Evolutionary conservation across 2,888 invertebrate species (phyloP), one percentile per base, ranked within the genome.

Genomic region (Amblyjoppa fuscipennis): DNA sequence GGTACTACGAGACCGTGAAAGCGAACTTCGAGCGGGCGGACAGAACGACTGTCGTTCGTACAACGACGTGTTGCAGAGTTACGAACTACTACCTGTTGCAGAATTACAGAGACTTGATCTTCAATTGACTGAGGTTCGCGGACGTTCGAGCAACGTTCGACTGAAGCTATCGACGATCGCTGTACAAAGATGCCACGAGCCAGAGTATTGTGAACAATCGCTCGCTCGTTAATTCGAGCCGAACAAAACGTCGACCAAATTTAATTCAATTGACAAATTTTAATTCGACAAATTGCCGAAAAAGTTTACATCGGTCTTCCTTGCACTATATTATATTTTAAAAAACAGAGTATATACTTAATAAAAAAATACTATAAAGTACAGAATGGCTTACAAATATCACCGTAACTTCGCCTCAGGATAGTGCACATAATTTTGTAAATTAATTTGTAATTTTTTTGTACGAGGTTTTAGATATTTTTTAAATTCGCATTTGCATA

Each of bases 21-120:
- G 99, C 99, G 0, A 99, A 99, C 95, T 99, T 99, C 94, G 99
- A 99, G 95, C 96, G 99, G 91, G 99, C 99, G 0, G 99, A 99
- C 94, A 96, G 99, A 89, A 96, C 96, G 89, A 99, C 99, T 0
- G 99, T 99, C 11, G 99, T 99, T 0, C 96, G 99, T 81, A 99
- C 99, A 2, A 98, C 98, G 3, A 99, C 99, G 87, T 99, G 98
- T 95, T 99, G 99, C 94, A 96, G 97, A 86, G 99, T 99, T 11
- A 98, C 99, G 66, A 97, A 98, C 91, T 98, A 99, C 93, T 98
- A 99, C 94, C 95, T 99, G 83, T 96, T 99, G 64, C 96, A 97
- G 88, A 98, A 98, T 94, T 99, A 99, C 94, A 98, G 97, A 93
- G 99, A 99, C 92, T 96, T 99, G 75, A 96, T 99, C 92, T 99